Base-by-base conservation (phyloP, 2,797 vertebrate species). In the Crossoptilon crossoptilon region DNA sequence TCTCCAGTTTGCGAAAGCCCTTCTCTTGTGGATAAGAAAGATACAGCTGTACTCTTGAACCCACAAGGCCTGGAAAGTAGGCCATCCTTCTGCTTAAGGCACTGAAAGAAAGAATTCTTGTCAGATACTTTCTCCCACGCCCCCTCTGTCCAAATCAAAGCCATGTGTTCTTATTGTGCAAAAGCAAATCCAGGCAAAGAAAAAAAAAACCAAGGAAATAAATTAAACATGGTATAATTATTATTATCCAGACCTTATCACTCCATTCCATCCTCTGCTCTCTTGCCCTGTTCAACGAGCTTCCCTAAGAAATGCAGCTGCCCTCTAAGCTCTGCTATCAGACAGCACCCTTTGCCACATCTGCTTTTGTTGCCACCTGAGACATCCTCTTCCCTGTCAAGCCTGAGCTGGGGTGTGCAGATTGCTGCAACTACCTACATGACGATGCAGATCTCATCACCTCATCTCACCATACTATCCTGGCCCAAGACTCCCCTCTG, bases 61-160 rank as follows among this genome's bases (percentile, higher is more conserved):
- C 92, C 90, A 9, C 44, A 94, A 95, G 62, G 87, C 64, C 90
- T 84, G 74, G 90, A 96, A 97, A 95, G 43, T 87, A 97, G 94
- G 95, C 94, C 91, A 92, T 91, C 94, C 77, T 92, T 80, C 84
- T 94, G 91, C 96, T 97, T 76, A 93, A 96, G 95, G 93, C 96
- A 94, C 55, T 91, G 33, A 88, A 88, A 14, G 79, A 90, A 95
- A 78, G 91, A 95, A 96, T 95, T 95, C 88, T 90, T 91, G 79
- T 95, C 73, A 92, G 93, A 95, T 94, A 96, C 85, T 95, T 95
- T 96, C 94, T 96, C 94, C 94, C 94, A 96, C 80, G 37, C 91
- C 95, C 95, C 93, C 93, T 93, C 91, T 37, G 67, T 73, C 80
- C 91, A 95, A 95, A 96, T 94, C 85, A 96, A 96, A 96, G 95